phyloP scores from a whole-genome alignment of 2,888 invertebrate species.

The Drosophila leonis region DNA sequence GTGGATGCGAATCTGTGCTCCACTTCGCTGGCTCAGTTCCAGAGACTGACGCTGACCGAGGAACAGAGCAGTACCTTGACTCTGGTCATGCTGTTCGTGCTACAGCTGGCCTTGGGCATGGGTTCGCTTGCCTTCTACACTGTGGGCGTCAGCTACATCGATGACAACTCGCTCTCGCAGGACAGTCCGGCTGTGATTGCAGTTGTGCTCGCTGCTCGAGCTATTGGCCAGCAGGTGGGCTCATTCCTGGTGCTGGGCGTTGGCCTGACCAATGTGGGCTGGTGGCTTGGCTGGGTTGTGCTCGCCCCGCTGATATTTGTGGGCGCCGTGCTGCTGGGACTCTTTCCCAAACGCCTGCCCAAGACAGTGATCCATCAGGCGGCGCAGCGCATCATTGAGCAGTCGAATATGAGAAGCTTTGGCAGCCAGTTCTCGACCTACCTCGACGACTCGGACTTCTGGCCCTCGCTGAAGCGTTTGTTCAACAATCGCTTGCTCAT shows the following conservation, averaged over 20 bases:
- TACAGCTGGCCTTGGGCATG: slow-evolving; percentile 86
- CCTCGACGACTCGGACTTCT: slow-evolving; percentile 85
- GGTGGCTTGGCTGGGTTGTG: slow-evolving; percentile 87
- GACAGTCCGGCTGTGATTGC: slow-evolving; percentile 86
- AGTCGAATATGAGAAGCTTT: slow-evolving; percentile 69
- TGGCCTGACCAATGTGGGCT: slow-evolving; percentile 75
- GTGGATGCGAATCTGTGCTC: slow-evolving; percentile 72
- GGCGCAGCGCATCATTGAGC: slow-evolving; percentile 87
- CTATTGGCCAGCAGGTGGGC: slow-evolving; percentile 84
- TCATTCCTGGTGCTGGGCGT: slow-evolving; percentile 83
- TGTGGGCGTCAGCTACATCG: slow-evolving; percentile 88
- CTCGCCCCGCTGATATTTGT: slow-evolving; percentile 86
- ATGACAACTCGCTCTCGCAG: slow-evolving; percentile 87
- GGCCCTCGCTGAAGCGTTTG: slow-evolving; percentile 86
- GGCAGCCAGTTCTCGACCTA: slow-evolving; percentile 82
- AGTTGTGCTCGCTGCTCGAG: slow-evolving; percentile 80
- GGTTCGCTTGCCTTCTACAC: slow-evolving; percentile 86
- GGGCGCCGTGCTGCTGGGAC: slow-evolving; percentile 86
- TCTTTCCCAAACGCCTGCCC: slow-evolving; percentile 87
- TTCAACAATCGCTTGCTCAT: slow-evolving; percentile 87
- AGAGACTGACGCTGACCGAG: slow-evolving; percentile 63
- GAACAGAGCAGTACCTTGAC: slow-evolving; percentile 83
- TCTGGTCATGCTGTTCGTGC: slow-evolving; percentile 85
- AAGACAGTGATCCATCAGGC: slow-evolving; percentile 87
- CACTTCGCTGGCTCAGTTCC: slow-evolving; percentile 58